Evolutionary conservation across 2,113 vertebrate genomes (phyloP), one percentile per base, ranked within the genome.

Genomic region (Pseudonaja textilis): DNA sequence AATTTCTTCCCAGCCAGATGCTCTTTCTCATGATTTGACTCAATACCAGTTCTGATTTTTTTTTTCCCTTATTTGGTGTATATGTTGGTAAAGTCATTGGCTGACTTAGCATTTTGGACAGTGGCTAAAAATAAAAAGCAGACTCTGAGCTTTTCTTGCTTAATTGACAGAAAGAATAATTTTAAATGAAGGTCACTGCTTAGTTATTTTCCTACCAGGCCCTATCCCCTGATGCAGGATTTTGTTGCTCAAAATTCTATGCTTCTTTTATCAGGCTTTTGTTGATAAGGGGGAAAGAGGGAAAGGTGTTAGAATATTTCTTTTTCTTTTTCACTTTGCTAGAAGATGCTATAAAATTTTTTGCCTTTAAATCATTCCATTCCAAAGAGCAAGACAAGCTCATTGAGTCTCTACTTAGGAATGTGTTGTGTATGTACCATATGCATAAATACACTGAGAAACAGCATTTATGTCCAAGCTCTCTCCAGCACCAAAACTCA

Each of bases 201-300:
- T 1, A 0, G 0, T 7, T 47, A 52, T 56, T 0, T 2, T 20
- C 4, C n/a, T 7, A 0, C 2, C n/a, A 1, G 0, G 45, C 1
- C 56, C 50, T 64, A 87, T 74, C 52, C 26, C 18, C 59, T 20
- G 9, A 3, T 0, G 54, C 90, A 92, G 26, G 25, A 45, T 5
- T 4, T 26, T 87, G 69, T 74, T 74, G 69, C 5, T 39, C 25
- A 26, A 42, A n/a, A n/a, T 22, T n/a, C 39, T 88, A 25, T 34
- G 55, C 22, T 11, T 42, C n/a, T 50, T 57, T 47, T 47, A 26
- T 3, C 25, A 0, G 1, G 47, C n/a, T 16, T 45, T 45, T 25
- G 42, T 86, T 85, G 39, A 42, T 4, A 45, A 42, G 10, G 23
- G 29, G 11, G 25, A 14, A 45, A 42, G 23, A 0, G 10, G 11